phyloP scores from a whole-genome alignment of 2,797 vertebrate species.

The Botia kubotai region DNA sequence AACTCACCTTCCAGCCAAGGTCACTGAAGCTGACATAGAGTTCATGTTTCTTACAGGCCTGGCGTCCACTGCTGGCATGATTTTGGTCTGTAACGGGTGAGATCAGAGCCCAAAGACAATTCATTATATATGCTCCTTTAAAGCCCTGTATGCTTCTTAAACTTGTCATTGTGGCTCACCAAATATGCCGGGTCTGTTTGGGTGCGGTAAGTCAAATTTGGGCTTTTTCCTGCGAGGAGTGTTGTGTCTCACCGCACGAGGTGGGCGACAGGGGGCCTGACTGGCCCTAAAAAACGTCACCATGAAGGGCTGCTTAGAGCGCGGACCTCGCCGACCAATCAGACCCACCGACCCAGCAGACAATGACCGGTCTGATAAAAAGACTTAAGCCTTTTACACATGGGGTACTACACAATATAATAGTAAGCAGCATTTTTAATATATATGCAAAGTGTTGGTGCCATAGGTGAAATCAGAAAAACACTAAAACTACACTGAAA shows the following conservation, averaged over 20 bases:
- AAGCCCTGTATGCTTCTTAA: background rate
- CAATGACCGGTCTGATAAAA: conserved; percentile 83
- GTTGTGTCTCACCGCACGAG: conserved; percentile 78
- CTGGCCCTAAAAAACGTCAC: conserved; percentile 94
- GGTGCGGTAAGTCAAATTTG: conserved; percentile 84
- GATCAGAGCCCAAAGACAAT: conserved; percentile 1
- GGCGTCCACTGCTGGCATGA: conserved; percentile 74
- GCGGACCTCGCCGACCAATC: conserved; percentile 86
- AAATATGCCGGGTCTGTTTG: conserved; percentile 82
- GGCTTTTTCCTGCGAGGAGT: conserved; percentile 79
- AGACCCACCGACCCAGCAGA: conserved; percentile 88
- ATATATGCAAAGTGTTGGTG: background rate
- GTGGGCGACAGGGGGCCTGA: conserved; percentile 77
- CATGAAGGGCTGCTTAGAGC: conserved; percentile 95
- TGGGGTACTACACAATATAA: background rate
- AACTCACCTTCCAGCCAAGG: conserved; percentile 94
- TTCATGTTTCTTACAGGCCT: conserved; percentile 89
- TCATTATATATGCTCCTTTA: conserved; percentile 11
- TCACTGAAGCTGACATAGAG: conserved; percentile 97
- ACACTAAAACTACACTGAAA: too few species aligned
- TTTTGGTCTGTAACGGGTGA: conserved; percentile 74
- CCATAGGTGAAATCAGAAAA: too few species aligned
- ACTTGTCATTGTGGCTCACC: conserved; percentile 74
- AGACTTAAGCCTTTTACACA: background rate
- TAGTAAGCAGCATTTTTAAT: background rate